These are phyloP conservation scores for Sycobia sp. DNA, from an alignment of 1,140 invertebrate species.

Conservation along the genomic window DNA sequence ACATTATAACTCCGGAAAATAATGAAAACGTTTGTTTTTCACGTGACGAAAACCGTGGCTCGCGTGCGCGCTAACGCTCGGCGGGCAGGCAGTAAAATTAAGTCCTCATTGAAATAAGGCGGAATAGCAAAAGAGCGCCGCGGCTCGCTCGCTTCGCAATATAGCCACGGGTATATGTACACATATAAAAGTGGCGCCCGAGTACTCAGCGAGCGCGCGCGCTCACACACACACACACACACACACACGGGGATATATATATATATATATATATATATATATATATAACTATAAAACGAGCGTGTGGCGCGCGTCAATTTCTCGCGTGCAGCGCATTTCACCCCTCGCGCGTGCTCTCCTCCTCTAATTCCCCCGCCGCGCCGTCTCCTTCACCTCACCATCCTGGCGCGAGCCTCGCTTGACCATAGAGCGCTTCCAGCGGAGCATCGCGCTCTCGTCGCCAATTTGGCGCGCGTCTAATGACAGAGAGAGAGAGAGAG, in stretches of 20 bases:
- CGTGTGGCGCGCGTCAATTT: slow-evolving; percentile 18
- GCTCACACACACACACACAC: no score
- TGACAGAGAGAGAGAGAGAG: no score
- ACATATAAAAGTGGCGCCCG: no score
- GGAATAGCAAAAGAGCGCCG: slow-evolving; percentile 24
- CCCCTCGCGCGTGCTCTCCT: neutral
- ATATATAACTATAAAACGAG: no score
- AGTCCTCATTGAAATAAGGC: slow-evolving; percentile 30
- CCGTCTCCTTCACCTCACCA: neutral
- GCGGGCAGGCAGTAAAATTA: slow-evolving; percentile 23
- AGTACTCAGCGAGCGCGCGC: no score
- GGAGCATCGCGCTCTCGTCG: neutral
- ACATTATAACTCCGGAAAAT: no score
- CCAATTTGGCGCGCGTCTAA: slow-evolving; percentile 24
- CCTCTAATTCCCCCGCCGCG: neutral
- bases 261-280: no score
- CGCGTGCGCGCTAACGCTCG: slow-evolving; percentile 21
- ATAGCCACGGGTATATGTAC: no score
- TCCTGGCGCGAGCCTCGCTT: no score
- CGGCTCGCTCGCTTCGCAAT: no score
- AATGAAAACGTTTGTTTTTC: slow-evolving; percentile 33
- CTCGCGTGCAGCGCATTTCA: slow-evolving; percentile 13
- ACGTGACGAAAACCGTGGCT: slow-evolving; percentile 23
- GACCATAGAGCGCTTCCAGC: slow-evolving; percentile 27
- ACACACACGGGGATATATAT: no score